A percentile compares a stretch with the other conserved stretches of the same genome.
Evolutionary conservation across 2,797 vertebrate genomes (phyloP).

Genomic region (Sphenopsis melanotis): DNA sequence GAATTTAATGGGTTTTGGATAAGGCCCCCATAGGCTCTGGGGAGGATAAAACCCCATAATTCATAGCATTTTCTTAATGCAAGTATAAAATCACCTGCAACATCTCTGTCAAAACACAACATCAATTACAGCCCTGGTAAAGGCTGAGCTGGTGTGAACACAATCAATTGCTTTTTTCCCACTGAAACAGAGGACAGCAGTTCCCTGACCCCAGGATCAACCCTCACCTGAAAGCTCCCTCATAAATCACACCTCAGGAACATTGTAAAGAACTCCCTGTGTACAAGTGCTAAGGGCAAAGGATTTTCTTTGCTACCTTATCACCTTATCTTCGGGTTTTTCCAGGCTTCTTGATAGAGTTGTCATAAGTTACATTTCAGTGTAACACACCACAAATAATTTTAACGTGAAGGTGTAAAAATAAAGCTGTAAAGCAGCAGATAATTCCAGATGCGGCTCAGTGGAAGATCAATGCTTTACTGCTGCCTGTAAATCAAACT

Average conservation of each 20-base stretch:
- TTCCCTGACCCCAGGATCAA: background rate
- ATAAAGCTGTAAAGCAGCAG: background rate
- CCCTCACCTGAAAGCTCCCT: background rate
- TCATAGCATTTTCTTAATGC: background rate
- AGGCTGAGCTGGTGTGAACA: background rate
- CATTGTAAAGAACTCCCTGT: background rate
- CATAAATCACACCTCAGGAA: background rate
- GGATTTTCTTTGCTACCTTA: background rate
- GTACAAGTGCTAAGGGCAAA: background rate
- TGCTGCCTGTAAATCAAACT: background rate
- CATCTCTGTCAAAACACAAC: background rate
- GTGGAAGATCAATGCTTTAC: background rate
- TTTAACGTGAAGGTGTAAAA: background rate
- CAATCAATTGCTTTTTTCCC: background rate
- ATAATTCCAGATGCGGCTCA: background rate
- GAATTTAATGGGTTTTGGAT: constrained; percentile 2
- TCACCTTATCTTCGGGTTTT: background rate
- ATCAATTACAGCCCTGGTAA: background rate
- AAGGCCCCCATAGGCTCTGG: background rate
- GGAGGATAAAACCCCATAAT: background rate
- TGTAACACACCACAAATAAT: background rate
- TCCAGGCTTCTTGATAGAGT: background rate
- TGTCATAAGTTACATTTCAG: background rate
- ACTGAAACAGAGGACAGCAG: background rate
- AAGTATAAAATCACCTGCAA: background rate